Percentiles rank a stretch among this genome's conserved stretches.
These are phyloP conservation scores for Eidolon dupreanum DNA, from an alignment of 2,797 vertebrate genomes.

Conservation along the genomic window DNA sequence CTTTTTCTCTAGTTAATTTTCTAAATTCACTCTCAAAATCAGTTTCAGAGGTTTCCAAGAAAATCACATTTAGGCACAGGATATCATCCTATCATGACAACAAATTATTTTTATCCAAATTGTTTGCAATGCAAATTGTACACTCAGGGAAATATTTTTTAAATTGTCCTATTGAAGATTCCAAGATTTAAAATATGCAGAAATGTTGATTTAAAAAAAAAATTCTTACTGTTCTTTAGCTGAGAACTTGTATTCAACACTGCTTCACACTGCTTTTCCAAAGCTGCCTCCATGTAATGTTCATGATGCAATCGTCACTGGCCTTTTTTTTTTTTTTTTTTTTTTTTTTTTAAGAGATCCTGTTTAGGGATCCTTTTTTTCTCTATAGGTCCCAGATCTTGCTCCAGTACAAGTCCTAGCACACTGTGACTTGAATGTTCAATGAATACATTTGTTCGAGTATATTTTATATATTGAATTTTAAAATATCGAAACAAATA, in stretches of 20 bases:
- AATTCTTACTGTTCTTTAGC: not conserved
- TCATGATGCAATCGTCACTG: not conserved
- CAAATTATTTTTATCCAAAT: not conserved
- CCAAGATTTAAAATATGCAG: not conserved
- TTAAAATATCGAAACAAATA: not conserved
- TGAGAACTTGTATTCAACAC: not conserved
- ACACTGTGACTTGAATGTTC: not conserved
- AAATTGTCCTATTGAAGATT: not conserved
- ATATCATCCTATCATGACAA: not conserved
- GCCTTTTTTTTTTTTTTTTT: not conserved
- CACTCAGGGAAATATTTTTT: not conserved
- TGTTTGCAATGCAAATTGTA: not conserved
- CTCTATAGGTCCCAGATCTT: not conserved
- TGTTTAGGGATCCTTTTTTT: not conserved
- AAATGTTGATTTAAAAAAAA: not conserved
- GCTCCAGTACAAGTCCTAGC: fast-evolving
- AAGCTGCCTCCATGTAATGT: not conserved
- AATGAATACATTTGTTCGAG: not conserved
- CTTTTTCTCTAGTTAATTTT: not conserved
- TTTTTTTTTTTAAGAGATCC: too few relatives aligned
- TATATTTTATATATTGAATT: not conserved
- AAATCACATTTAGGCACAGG: not conserved
- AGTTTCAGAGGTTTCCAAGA: not conserved
- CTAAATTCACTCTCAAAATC: not conserved
- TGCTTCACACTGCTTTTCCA: not conserved